Evolutionary conservation across 2,113 vertebrate species (phyloP), one percentile per base, ranked within the genome.

Genomic region (Oncorhynchus keta): DNA sequence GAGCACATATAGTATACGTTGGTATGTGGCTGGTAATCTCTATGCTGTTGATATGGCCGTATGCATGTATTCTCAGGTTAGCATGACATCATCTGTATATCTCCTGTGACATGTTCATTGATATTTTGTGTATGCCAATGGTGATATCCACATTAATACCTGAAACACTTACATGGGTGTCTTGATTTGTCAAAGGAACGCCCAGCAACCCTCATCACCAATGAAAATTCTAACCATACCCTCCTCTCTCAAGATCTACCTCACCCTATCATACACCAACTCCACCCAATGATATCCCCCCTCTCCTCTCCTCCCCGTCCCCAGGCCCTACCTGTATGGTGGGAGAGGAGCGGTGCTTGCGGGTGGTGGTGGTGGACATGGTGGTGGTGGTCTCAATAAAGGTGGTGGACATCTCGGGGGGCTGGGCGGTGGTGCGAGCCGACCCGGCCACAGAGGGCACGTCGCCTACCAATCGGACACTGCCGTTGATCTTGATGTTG

Each of bases 351-450:
- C 98, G 95, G 76, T 96, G 97, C 90, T 97, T 99, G 77, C 97
- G 93, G 12, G 96, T 98, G 45, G 98, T 99, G 6, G 97, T 99
- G 24, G 97, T 99, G 0, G 97, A 97, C 96, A 99, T 96, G 2
- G 97, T 99, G 51, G 98, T 99, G 11, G 98, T 99, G 2, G 97
- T 98, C 90, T 99, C 97, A 82, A 98, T 96, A 83, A 99, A 96
- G 26, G 95, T 97, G 8, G 96, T 97, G 35, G 97, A 98, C 95
- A 99, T 96, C 89, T 99, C 98, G 0, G 96, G 95, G 7, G 98
- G 93, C 91, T 96, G 89, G 0, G 97, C 95, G 0, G 97, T 99
- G 28, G 95, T 96, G 69, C 95, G 95, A 1, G 95, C 95, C 12
- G 96, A 96, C 87, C 96, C 97, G 39, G 94, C 84, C 77, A 93